Conservation (phyloP, 1,140 invertebrate genomes). For the Aphaenogaster floridana region DNA sequence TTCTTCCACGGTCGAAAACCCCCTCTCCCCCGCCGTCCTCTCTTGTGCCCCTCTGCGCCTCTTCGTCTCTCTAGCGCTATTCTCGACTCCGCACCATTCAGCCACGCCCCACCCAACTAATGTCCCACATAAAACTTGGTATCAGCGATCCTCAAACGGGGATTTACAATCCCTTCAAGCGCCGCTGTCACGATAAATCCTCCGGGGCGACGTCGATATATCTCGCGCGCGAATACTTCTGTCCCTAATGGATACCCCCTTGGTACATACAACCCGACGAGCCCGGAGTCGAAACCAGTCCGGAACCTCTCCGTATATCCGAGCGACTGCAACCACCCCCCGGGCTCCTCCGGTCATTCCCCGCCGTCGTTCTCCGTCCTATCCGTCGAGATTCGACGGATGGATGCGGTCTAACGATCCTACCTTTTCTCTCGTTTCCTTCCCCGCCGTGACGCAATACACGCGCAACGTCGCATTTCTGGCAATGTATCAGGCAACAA, state of each 20-base stretch:
- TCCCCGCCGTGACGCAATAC: not conserved
- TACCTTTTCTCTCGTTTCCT: constrained; percentile 28
- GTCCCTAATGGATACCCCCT: constrained; percentile 86
- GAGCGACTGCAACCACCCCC: constrained; percentile 69
- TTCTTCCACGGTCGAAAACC: constrained; percentile 35
- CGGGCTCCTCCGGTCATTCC: constrained; percentile 64
- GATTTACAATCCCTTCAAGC: constrained; percentile 88
- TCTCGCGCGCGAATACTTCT: constrained; percentile 86
- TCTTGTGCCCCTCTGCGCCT: constrained; percentile 64
- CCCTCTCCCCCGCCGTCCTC: not conserved
- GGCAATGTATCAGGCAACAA: constrained; percentile 5
- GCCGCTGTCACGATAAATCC: constrained; percentile 86
- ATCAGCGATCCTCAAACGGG: constrained; percentile 87
- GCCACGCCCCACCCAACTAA: constrained; percentile 87
- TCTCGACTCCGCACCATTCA: constrained; percentile 84
- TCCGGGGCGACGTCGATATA: constrained; percentile 84
- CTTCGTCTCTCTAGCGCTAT: constrained; percentile 78
- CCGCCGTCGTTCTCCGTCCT: constrained; percentile 49
- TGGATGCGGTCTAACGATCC: constrained; percentile 56
- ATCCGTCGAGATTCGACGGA: constrained; percentile 57
- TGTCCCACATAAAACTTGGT: constrained; percentile 87
- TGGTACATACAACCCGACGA: constrained; percentile 76
- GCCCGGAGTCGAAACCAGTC: constrained; percentile 75
- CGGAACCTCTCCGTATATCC: constrained; percentile 75
- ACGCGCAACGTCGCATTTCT: constrained; percentile 26